Conservation (phyloP, 2,797 vertebrate genomes). For the Leucoraja ocellata region DNA sequence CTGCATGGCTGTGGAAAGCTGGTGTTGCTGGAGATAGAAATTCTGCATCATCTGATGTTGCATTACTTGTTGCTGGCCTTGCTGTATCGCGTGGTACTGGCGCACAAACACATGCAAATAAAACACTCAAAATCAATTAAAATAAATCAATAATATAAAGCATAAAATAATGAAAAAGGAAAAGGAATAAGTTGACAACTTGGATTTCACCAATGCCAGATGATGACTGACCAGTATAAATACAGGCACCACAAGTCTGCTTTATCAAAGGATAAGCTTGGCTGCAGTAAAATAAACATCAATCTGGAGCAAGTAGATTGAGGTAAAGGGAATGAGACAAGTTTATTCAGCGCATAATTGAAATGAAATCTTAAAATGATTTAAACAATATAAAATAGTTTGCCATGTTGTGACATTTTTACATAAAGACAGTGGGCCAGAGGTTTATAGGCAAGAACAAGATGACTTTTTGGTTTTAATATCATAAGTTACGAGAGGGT, state of each 20-base stretch:
- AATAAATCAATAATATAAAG: neutral
- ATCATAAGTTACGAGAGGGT: neutral
- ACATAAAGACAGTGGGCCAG: neutral
- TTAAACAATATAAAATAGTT: too few relatives aligned
- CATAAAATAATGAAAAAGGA: neutral
- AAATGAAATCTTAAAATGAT: neutral
- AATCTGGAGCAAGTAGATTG: neutral
- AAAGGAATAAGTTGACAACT: neutral
- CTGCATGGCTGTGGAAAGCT: constrained; percentile 54
- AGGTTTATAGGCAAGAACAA: neutral
- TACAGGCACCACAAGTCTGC: too few relatives aligned
- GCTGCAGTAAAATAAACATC: neutral
- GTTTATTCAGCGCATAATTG: neutral
- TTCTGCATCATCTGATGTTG: constrained; percentile 70
- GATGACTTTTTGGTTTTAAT: neutral
- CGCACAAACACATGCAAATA: constrained; percentile 43
- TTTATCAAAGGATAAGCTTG: neutral
- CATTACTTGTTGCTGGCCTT: constrained; percentile 49
- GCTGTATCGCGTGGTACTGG: constrained; percentile 48
- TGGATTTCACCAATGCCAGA: neutral
- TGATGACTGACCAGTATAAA: neutral
- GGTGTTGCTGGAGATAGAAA: constrained; percentile 62
- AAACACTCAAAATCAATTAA: neutral
- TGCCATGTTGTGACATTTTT: neutral
- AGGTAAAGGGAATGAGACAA: neutral